Evolutionary conservation across 2,888 invertebrate species (phyloP).

Genomic region (Cryptocheilus praepositus): DNA sequence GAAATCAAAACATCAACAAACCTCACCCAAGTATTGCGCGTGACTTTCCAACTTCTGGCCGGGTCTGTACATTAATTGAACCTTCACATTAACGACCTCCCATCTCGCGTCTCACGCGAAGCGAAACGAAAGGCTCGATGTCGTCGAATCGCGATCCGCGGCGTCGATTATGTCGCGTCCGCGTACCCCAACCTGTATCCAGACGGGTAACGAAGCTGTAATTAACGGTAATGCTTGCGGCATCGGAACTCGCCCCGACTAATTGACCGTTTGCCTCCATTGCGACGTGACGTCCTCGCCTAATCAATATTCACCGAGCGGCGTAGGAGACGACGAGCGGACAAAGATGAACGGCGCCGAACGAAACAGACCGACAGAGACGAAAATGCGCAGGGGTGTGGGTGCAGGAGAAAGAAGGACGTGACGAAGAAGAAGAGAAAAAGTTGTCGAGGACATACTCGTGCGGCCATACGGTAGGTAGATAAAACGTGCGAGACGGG

Average conservation of each 20-base stretch:
- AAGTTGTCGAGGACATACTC: constrained; percentile 2
- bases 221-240: constrained; percentile 45
- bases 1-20: no score
- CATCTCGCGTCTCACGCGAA: no score
- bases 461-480: no score
- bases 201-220: constrained; percentile 53
- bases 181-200: background rate
- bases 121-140: no score
- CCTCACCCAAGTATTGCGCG: no score
- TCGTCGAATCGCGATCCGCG: no score
- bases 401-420: background rate
- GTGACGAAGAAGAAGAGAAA: background rate
- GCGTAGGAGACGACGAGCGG: constrained; percentile 46
- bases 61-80: no score
- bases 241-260: constrained; percentile 45
- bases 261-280: constrained; percentile 54
- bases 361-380: constrained; percentile 28
- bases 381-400: constrained; percentile 7
- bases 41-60: no score
- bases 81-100: no score
- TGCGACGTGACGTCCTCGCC: constrained; percentile 55
- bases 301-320: constrained; percentile 59
- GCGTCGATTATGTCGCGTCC: no score
- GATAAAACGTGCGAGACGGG: background rate
- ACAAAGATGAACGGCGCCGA: no score